A percentile compares a stretch with the other conserved stretches of the same genome.
Evolutionary conservation across 2,113 vertebrate genomes (phyloP).

Genomic region (Onychostruthus taczanowskii): DNA sequence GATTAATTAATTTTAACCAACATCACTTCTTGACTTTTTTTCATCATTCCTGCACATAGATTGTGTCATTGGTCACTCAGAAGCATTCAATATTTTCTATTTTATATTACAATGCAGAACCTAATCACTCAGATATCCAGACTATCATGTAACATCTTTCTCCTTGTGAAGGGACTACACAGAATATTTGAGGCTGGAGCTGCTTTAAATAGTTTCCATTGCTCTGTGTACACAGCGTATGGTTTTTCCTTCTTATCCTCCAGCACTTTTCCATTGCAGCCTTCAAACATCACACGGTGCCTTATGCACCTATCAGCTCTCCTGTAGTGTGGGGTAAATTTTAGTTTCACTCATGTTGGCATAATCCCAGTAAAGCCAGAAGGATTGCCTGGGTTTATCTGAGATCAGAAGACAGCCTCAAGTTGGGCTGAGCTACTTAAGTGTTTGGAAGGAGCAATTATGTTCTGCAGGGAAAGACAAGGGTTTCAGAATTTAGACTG

Average conservation of each 20-base stretch:
- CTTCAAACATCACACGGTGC: not conserved
- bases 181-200: not conserved
- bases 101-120: not conserved
- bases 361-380: constrained; percentile 52
- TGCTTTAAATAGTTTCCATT: constrained; percentile 52
- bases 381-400: constrained; percentile 47
- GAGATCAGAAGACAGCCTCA: constrained; percentile 50
- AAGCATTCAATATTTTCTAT: not conserved
- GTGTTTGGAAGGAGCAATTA: constrained; percentile 30
- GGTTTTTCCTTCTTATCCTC: constrained; percentile 21
- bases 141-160: not conserved
- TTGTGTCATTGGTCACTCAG: not conserved
- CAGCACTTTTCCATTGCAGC: constrained; percentile 39
- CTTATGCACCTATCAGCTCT: constrained; percentile 10
- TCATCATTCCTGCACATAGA: not conserved
- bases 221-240: not conserved
- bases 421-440: not conserved
- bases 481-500: not conserved
- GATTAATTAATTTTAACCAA: not conserved
- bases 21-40: not conserved
- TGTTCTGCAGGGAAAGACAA: not conserved
- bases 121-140: not conserved
- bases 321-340: not conserved
- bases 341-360: constrained; percentile 32
- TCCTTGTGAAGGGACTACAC: not conserved